A percentile compares a stretch with the other conserved stretches of the same genome.
These are phyloP conservation scores for Cetoscarus ocellatus DNA, from an alignment of 2,797 vertebrate species.

Conservation along the genomic window DNA sequence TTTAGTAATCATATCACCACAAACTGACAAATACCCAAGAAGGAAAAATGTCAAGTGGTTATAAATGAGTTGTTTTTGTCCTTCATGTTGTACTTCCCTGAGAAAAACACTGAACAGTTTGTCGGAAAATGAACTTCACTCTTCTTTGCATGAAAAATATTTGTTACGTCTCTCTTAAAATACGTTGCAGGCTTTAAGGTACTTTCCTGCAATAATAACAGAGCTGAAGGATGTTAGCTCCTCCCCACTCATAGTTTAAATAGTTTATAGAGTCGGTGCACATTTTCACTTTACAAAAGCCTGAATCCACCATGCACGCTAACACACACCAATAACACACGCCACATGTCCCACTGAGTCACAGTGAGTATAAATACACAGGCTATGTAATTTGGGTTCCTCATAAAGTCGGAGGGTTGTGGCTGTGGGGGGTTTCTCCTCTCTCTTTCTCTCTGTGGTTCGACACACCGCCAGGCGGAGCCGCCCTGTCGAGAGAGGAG, in stretches of 20 bases:
- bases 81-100: too few relatives aligned
- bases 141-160: neutral
- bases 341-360: constrained; percentile 73
- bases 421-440: constrained; percentile 55
- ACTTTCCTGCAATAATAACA: constrained; percentile 10
- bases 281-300: constrained; percentile 53
- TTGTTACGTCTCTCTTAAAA: constrained; percentile 1
- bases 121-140: neutral
- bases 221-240: constrained; percentile 2
- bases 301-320: constrained; percentile 17
- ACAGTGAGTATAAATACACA: constrained; percentile 79
- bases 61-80: too few relatives aligned
- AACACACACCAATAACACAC: constrained; percentile 41
- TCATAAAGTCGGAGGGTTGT: constrained; percentile 67
- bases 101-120: too few relatives aligned
- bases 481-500: constrained; percentile 41
- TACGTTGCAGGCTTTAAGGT: neutral
- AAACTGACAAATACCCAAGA: too few relatives aligned
- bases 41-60: too few relatives aligned
- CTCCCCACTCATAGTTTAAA: constrained; percentile 33
- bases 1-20: too few relatives aligned
- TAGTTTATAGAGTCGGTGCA: constrained; percentile 47
- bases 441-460: constrained; percentile 41
- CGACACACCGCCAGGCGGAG: constrained; percentile 37
- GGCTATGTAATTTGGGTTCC: constrained; percentile 76